Evolutionary conservation across 2,888 invertebrate species (phyloP), one percentile per base, ranked within the genome.

Genomic region (Caenorhabditis panamensis): DNA sequence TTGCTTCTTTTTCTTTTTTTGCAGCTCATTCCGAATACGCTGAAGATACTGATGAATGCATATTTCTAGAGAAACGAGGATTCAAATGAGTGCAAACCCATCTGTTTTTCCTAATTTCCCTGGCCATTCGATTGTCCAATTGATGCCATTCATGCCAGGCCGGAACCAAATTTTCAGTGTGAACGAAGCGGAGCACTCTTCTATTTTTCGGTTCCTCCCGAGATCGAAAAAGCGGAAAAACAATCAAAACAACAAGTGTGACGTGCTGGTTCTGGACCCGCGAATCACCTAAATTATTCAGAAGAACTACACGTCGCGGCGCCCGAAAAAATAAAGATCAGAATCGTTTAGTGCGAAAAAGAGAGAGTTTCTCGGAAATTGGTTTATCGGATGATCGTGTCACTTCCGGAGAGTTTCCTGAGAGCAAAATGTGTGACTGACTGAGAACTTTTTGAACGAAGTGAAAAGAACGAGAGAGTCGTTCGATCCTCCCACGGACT

Each of bases 21-120:
- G 26, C 24, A 54, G 56, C 28, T 58, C 13, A 58, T 41, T 41
- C 13, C 41, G 58, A 6, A 37, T n/a, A 13, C 2, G 13, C 41
- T n/a, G n/a, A n/a, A n/a, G 31, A 31, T 31, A 9, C 9, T 47
- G 24, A 44, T 61, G 59, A 31, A 44, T 37, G 37, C n/a, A 61
- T 37, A 37, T 58, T 58, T 58, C 36, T 6, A 58, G 2, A n/a
- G 31, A 56, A 28, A 31, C 8, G 56, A 31, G 31, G 47, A 18
- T 47, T 41, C 18, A 47, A 47, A 47, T 47, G 47, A 47, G 47
- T 47, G 47, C 47, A 47, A 47, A 47, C 1, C 3, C n/a, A 47
- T 47, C 8, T 47, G 18, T 47, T 31, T 31, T 31, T 56, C 8
- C 13, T 20, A 26, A 58, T n/a, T n/a, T n/a, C n/a, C n/a, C n/a